phyloP scores from a whole-genome alignment of 2,888 invertebrate species.

The Caenorhabditis virilis region DNA sequence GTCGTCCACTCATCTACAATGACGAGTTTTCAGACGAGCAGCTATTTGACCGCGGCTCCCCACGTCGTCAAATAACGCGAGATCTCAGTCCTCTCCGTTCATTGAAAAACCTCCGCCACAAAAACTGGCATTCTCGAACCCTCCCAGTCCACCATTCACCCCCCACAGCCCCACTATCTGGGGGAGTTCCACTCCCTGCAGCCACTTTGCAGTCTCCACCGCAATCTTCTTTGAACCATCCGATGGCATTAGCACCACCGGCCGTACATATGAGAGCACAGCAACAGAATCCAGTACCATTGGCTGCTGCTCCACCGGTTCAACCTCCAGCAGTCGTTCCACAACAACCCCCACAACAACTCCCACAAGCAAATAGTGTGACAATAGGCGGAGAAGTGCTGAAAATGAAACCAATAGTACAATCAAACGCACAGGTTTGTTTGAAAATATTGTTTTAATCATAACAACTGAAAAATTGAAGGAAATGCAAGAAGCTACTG shows the following conservation, averaged over 20 bases:
- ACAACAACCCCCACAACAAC: no score
- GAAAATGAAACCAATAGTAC: conserved; percentile 33
- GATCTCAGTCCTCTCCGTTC: not conserved
- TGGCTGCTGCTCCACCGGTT: not conserved
- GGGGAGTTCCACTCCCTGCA: no score
- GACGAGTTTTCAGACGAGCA: conserved; percentile 20
- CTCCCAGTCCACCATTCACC: not conserved
- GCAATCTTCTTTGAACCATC: conserved; percentile 2
- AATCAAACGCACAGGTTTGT: conserved; percentile 15
- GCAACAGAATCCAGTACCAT: not conserved
- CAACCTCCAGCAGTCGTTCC: no score
- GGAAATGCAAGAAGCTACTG: conserved; percentile 40
- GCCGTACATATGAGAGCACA: not conserved
- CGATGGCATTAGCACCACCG: conserved; percentile 3
- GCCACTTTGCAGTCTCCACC: no score
- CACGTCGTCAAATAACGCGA: not conserved
- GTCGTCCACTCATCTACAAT: conserved; percentile 20
- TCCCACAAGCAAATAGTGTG: no score
- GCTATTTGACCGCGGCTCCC: conserved; percentile 13
- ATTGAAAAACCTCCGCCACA: not conserved
- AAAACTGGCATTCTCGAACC: no score
- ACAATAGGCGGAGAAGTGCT: conserved; percentile 5
- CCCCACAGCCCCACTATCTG: no score
- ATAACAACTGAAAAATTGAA: not conserved
- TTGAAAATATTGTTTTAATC: not conserved